Conservation (phyloP, 1,140 invertebrate species). For the Bombus waltoni region DNA sequence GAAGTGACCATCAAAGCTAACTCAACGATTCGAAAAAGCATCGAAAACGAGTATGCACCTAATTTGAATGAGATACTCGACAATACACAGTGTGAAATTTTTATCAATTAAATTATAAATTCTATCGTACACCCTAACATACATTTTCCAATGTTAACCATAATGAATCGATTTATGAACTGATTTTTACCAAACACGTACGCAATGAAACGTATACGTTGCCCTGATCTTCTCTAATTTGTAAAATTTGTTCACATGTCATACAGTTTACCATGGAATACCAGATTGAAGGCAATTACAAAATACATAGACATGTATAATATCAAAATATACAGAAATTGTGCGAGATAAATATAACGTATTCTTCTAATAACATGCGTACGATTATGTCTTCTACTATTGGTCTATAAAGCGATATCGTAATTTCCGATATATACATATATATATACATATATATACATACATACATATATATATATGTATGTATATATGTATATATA, state of each 20-base stretch:
- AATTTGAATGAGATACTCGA: background rate
- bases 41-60: background rate
- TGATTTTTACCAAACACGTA: background rate
- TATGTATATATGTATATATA: too few relatives aligned
- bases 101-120: background rate
- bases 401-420: background rate
- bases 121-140: background rate
- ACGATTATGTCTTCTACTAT: background rate
- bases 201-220: background rate
- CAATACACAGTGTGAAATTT: background rate
- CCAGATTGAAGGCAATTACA: background rate
- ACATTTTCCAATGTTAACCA: background rate
- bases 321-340: slow-evolving; percentile 18
- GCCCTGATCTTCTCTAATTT: background rate
- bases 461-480: too few relatives aligned
- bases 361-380: background rate
- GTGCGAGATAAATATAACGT: background rate
- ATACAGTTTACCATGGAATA: background rate
- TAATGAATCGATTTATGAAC: background rate
- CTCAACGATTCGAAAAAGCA: slow-evolving; percentile 57
- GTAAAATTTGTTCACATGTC: background rate
- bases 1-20: slow-evolving; percentile 60
- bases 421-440: slow-evolving; percentile 18
- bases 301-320: slow-evolving; percentile 4
- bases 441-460: too few relatives aligned